A percentile compares a stretch with the other conserved stretches of the same genome.
Evolutionary conservation across 30 jellyfish, hydroid and myxozoan genomes (phyloP).

Genomic region (Clytia hemisphaerica): DNA sequence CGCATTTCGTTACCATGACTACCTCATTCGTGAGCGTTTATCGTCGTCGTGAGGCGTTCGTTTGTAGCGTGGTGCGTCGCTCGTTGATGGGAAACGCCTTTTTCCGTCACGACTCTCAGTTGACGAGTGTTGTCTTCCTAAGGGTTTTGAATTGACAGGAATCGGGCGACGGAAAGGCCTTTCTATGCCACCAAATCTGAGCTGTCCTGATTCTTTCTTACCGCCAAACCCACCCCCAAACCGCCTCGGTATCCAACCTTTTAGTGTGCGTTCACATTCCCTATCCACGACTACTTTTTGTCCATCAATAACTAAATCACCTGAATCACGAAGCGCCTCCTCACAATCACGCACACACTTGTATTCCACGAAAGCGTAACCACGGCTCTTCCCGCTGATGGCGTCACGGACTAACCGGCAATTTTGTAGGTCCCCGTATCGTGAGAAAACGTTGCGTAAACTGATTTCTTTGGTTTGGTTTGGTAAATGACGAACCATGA

Average conservation of each 20-base stretch:
- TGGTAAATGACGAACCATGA: constrained; percentile 70
- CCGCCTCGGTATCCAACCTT: constrained; percentile 97
- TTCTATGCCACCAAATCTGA: constrained; percentile 94
- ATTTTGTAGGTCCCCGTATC: constrained; percentile 64
- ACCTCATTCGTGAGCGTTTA: no score
- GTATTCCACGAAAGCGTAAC: constrained; percentile 88
- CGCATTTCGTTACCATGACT: no score
- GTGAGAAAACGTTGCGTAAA: constrained; percentile 23
- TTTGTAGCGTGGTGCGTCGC: no score
- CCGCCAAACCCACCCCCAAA: constrained; percentile 99
- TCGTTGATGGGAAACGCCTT: no score
- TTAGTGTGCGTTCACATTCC: constrained; percentile 67
- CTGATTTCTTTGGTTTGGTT: constrained; percentile 58
- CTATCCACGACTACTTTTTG: constrained; percentile 60
- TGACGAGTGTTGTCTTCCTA: no score
- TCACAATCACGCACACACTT: constrained; percentile 84
- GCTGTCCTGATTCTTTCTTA: constrained; percentile 94
- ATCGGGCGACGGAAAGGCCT: constrained; percentile 92
- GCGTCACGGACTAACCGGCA: constrained; percentile 78
- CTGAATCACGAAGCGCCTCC: constrained; percentile 60
- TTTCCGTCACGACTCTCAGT: no score
- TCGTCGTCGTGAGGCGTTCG: no score
- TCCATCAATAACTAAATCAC: constrained; percentile 62
- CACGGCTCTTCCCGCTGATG: constrained; percentile 74
- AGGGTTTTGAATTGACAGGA: constrained; percentile 26